These are phyloP conservation scores for Drosophila truncata DNA, from an alignment of 1,140 invertebrate species.

Conservation along the genomic window DNA sequence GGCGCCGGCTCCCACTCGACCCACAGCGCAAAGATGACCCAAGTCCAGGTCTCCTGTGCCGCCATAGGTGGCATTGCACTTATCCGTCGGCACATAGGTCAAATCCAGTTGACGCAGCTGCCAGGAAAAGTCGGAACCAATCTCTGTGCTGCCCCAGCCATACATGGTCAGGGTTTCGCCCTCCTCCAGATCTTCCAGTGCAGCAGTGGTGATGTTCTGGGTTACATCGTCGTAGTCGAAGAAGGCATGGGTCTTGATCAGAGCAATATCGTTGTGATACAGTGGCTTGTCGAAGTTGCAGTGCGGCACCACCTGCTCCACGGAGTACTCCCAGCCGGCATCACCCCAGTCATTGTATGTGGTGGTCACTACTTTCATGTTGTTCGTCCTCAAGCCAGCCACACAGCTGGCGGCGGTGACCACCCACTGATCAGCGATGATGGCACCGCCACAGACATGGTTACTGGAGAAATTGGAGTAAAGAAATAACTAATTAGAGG, in stretches of 20 bases:
- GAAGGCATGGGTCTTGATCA: constrained; percentile 82
- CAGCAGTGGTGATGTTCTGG: constrained; percentile 78
- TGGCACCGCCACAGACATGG: constrained; percentile 85
- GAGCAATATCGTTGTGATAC: constrained; percentile 86
- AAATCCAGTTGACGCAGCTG: constrained; percentile 69
- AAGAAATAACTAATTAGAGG: not conserved
- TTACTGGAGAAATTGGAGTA: constrained; percentile 32
- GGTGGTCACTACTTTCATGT: constrained; percentile 65
- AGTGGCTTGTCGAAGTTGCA: constrained; percentile 78
- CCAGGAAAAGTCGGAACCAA: constrained; percentile 32
- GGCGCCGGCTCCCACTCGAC: constrained; percentile 86
- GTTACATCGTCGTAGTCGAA: constrained; percentile 86
- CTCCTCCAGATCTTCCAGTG: constrained; percentile 50
- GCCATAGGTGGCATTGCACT: constrained; percentile 51
- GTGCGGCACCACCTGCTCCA: constrained; percentile 62
- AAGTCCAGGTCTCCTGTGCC: constrained; percentile 48
- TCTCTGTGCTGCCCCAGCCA: constrained; percentile 86
- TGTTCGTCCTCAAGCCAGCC: constrained; percentile 51
- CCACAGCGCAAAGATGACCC: constrained; percentile 87
- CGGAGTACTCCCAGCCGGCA: constrained; percentile 58
- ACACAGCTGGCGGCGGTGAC: constrained; percentile 86
- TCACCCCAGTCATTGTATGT: constrained; percentile 71
- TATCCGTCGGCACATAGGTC: constrained; percentile 48
- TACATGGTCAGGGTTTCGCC: constrained; percentile 85
- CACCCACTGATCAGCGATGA: constrained; percentile 80